Evolutionary conservation across 1,140 invertebrate genomes (phyloP).

Genomic region (Dufourea novaeangliae): DNA sequence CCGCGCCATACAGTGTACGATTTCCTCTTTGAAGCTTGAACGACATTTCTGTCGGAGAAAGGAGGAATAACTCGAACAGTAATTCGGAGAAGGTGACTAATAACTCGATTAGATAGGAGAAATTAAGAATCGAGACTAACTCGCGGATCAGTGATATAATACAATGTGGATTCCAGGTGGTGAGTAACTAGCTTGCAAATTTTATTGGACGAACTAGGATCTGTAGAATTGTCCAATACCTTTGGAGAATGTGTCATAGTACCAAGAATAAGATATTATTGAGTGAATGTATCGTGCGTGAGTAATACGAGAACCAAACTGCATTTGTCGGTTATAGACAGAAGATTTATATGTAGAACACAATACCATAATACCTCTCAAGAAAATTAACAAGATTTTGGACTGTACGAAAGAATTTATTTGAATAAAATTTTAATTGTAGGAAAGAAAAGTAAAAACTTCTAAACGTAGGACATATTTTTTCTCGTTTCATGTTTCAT

Average conservation of each 20-base stretch:
- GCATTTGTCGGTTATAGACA: no score
- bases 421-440: no score
- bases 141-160: not conserved
- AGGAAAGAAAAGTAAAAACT: no score
- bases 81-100: slow-evolving; percentile 12
- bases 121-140: not conserved
- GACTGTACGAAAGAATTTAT: no score
- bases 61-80: not conserved
- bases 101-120: not conserved
- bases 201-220: not conserved
- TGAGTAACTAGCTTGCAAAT: slow-evolving; percentile 13
- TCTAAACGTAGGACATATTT: no score
- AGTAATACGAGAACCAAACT: not conserved
- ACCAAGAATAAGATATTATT: not conserved
- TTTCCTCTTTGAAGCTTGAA: not conserved
- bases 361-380: no score
- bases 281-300: not conserved
- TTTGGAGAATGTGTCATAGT: slow-evolving; percentile 11
- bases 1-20: not conserved
- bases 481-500: no score
- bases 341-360: no score
- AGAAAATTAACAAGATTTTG: no score
- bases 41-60: not conserved
- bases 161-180: not conserved
- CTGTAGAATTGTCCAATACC: not conserved